Percentiles rank a stretch among this genome's conserved stretches.
Conservation (phyloP, 2,113 vertebrate species). For the Neodon shergylaensis region DNA sequence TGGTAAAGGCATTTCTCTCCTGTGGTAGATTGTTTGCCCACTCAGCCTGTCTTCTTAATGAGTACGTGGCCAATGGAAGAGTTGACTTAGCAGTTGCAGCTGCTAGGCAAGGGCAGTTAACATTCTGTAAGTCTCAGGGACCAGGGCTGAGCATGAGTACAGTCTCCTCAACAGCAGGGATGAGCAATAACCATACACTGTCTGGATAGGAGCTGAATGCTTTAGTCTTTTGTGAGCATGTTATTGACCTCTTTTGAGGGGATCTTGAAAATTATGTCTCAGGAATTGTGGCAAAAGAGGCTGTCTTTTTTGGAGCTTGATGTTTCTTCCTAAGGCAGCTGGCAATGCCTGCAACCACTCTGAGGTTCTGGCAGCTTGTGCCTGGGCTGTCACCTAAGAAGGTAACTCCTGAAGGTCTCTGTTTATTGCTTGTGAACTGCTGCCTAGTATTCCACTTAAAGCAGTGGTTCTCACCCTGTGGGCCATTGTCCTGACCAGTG, state of each 20-base stretch:
- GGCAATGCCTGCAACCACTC: no score
- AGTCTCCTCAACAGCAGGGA: no score
- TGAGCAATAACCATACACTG: background rate
- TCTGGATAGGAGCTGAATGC: background rate
- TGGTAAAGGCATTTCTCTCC: background rate
- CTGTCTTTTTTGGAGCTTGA: background rate
- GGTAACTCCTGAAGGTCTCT: background rate
- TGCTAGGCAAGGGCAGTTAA: background rate
- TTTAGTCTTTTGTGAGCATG: background rate
- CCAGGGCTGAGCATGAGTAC: background rate
- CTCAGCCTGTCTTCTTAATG: accelerated
- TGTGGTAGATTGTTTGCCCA: background rate
- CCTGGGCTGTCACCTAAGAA: background rate
- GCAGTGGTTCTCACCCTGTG: background rate
- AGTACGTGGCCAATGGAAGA: background rate
- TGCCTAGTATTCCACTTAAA: background rate
- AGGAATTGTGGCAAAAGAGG: background rate
- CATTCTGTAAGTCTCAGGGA: background rate
- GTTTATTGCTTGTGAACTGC: background rate
- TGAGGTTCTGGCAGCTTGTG: background rate
- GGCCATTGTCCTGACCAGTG: no score
- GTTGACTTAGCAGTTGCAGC: background rate
- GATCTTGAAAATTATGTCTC: background rate
- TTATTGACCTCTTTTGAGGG: background rate
- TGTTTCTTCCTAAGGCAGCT: background rate